Evolutionary conservation across 2,888 invertebrate genomes (phyloP), one percentile per base, ranked within the genome.

Genomic region (Vanessa cardui): DNA sequence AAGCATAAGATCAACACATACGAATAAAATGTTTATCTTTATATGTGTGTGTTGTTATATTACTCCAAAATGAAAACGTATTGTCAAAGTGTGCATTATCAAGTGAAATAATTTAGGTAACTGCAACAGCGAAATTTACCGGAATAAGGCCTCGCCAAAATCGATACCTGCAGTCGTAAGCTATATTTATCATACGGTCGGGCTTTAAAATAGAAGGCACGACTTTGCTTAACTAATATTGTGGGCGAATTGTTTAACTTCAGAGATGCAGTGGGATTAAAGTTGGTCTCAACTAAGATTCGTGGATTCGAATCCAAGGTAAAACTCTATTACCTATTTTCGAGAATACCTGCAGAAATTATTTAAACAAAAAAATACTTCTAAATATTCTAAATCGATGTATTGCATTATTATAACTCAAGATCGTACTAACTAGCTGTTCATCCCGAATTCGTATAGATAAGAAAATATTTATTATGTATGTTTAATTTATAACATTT

Each of bases 111-210:
- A 50, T 39, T 68, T 20, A 50, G 58, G 62, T 18, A 39, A 18
- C 56, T 20, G 18, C 56, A 56, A 39, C 56, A 39, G 18, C 39
- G 15, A 39, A 56, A 56, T 18, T 6, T n/a, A 39, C 49, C 67
- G 46, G 77, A 77, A 80, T 78, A 77, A 69, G 62, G 68, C 66
- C 71, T 58, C 66, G 66, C 65, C 71, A 58, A 71, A 77, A 82
- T 83, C 82, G 76, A 82, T 82, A 76, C 68, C 68, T 65, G 72
- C 76, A 72, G 73, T 69, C 71, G 69, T 63, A 59, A 75, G 61
- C 78, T 79, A 80, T 77, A 81, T 82, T 80, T 81, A 81, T 77
- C 76, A 78, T 73, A 49, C 59, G 70, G 65, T 56, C 66, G 66
- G 68, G 61, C 77, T 72, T 80, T 81, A 72, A 67, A 66, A 59